A percentile compares a stretch with the other conserved stretches of the same genome.
phyloP scores from a whole-genome alignment of 2,888 invertebrate species.

The Prosapia bicincta region DNA sequence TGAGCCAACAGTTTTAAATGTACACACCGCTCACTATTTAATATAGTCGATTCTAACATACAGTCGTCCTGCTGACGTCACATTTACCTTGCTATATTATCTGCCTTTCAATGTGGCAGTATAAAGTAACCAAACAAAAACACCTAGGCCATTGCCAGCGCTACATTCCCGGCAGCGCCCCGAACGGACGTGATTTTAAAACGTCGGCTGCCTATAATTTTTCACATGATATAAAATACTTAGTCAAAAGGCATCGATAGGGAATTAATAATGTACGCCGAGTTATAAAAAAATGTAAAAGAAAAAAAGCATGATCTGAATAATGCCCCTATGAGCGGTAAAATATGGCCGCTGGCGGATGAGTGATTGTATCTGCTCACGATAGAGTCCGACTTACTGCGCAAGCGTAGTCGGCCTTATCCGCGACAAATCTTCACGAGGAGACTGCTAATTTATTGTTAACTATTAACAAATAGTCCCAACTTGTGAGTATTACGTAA shows the following conservation, averaged over 20 bases:
- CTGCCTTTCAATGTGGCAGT: too few species aligned
- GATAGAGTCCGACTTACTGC: neutral
- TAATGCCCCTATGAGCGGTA: neutral
- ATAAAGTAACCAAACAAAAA: too few species aligned
- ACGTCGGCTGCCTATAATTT: too few species aligned
- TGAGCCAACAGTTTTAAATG: too few species aligned
- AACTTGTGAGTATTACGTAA: neutral
- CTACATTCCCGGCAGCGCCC: too few species aligned
- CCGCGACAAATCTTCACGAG: neutral
- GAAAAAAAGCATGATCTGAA: neutral
- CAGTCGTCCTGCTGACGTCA: too few species aligned
- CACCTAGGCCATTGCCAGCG: too few species aligned
- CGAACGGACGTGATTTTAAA: too few species aligned
- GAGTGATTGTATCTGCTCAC: neutral
- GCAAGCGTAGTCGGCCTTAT: neutral
- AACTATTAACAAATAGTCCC: neutral
- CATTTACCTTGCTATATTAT: too few species aligned
- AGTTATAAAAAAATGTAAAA: neutral
- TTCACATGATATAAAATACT: neutral
- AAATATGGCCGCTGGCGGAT: neutral
- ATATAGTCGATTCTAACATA: too few species aligned
- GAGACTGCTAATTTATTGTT: neutral
- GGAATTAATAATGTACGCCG: neutral
- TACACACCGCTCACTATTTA: too few species aligned
- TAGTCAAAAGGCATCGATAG: neutral